These are phyloP conservation scores for Aphelenchoides besseyi DNA, from an alignment of 1,140 invertebrate genomes.

Conservation along the genomic window DNA sequence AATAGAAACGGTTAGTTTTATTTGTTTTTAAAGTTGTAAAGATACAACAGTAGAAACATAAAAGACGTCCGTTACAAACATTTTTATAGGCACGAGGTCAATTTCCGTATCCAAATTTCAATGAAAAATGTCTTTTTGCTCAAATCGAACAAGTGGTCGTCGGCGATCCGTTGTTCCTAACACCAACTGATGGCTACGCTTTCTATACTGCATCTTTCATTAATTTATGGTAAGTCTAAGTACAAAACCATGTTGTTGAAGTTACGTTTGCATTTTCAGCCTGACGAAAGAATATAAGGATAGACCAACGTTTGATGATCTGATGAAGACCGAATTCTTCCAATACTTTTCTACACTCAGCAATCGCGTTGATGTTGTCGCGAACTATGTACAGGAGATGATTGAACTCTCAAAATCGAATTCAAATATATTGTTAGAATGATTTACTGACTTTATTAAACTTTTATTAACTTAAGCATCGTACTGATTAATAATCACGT, in stretches of 20 bases:
- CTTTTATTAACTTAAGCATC: too few relatives aligned
- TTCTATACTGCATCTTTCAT: slow-evolving; percentile 38
- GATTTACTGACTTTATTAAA: not conserved
- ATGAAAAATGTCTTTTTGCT: slow-evolving; percentile 46
- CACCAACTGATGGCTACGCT: slow-evolving; percentile 36
- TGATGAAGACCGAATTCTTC: slow-evolving; percentile 50
- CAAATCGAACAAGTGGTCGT: slow-evolving; percentile 55
- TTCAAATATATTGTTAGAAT: not conserved
- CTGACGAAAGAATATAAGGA: slow-evolving; percentile 44
- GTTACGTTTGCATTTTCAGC: slow-evolving; percentile 37
- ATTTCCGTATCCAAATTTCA: slow-evolving; percentile 53
- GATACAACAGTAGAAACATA: too few relatives aligned
- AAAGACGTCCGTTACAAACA: too few relatives aligned
- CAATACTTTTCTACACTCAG: slow-evolving; percentile 19
- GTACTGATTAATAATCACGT: too few relatives aligned
- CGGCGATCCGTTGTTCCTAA: slow-evolving; percentile 52
- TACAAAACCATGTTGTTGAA: slow-evolving; percentile 26
- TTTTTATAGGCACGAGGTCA: too few relatives aligned
- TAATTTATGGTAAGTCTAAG: slow-evolving; percentile 49
- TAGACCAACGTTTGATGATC: slow-evolving; percentile 36
- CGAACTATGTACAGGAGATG: slow-evolving; percentile 11
- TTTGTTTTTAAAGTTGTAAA: too few relatives aligned
- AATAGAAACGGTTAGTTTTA: slow-evolving; percentile 66
- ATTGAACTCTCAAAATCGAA: slow-evolving; percentile 4
- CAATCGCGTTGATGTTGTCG: slow-evolving; percentile 2